Evolutionary conservation across 2,888 invertebrate species (phyloP).

Genomic region (Meta bourneti): DNA sequence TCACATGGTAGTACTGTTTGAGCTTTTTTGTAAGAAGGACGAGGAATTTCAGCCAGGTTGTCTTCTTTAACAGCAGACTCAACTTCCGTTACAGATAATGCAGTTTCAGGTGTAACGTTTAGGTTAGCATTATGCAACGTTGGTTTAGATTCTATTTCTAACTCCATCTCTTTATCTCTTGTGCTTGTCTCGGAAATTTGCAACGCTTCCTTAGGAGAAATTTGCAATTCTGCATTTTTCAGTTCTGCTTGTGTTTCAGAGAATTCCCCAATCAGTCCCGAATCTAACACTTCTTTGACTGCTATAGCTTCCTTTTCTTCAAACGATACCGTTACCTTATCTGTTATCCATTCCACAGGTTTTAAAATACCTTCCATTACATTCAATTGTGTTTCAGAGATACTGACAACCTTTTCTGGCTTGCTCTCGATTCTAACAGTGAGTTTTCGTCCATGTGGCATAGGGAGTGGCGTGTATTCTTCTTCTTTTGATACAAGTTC

Average conservation of each 20-base stretch:
- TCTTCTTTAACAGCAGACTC: conserved; percentile 61
- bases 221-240: conserved; percentile 25
- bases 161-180: conserved; percentile 56
- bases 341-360: conserved; percentile 25
- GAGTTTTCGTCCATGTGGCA: conserved; percentile 51
- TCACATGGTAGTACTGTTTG: conserved; percentile 14
- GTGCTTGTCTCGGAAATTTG: conserved; percentile 59
- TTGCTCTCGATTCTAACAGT: conserved; percentile 46
- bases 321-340: conserved; percentile 52
- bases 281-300: conserved; percentile 49
- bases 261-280: conserved; percentile 36
- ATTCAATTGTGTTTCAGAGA: conserved; percentile 71
- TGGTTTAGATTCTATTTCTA: conserved; percentile 29
- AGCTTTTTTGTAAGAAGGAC: conserved; percentile 48
- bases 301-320: conserved; percentile 70
- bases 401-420: conserved; percentile 72
- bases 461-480: conserved; percentile 63
- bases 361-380: conserved; percentile 75
- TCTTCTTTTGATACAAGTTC: conserved; percentile 74
- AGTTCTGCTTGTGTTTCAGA: conserved; percentile 37
- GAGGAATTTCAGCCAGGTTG: conserved; percentile 4
- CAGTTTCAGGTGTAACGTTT: conserved; percentile 58
- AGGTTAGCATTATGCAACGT: conserved; percentile 22
- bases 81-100: conserved; percentile 59
- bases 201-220: conserved; percentile 61